A percentile compares a stretch with the other conserved stretches of the same genome.
phyloP scores from a whole-genome alignment of 2,113 vertebrate genomes.

The Megalops atlanticus region DNA sequence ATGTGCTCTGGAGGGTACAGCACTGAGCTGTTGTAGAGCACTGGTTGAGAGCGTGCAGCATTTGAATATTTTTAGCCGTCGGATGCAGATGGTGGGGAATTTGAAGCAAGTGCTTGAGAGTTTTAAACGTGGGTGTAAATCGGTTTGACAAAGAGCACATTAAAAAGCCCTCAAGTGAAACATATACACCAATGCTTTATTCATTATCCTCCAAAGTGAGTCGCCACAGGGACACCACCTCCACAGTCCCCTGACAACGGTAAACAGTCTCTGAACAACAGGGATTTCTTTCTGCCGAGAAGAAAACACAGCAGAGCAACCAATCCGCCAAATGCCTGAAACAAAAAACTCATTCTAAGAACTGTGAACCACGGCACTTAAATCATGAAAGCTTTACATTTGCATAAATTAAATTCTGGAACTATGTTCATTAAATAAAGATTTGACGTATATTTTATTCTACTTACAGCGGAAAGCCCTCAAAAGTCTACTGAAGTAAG shows the following conservation, averaged over 20 bases:
- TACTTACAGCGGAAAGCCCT: neutral
- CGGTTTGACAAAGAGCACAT: constrained; percentile 6
- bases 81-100: neutral
- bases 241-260: constrained; percentile 63
- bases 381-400: constrained; percentile 21
- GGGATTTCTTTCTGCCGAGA: constrained; percentile 25
- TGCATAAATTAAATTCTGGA: neutral
- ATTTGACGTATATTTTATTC: neutral
- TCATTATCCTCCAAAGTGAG: neutral
- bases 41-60: neutral
- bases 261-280: constrained; percentile 54
- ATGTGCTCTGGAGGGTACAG: neutral
- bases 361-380: neutral
- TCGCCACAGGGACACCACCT: constrained; percentile 20
- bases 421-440: neutral
- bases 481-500: neutral
- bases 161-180: constrained; percentile 34
- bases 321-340: constrained; percentile 32
- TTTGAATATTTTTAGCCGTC: constrained; percentile 8
- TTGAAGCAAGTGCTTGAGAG: neutral
- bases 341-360: neutral
- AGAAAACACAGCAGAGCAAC: constrained; percentile 3
- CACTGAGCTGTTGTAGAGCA: neutral
- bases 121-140: constrained; percentile 14
- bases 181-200: constrained; percentile 14